Base-by-base conservation (phyloP, 1,140 invertebrate genomes). In the Drosophila pseudoobscura region DNA sequence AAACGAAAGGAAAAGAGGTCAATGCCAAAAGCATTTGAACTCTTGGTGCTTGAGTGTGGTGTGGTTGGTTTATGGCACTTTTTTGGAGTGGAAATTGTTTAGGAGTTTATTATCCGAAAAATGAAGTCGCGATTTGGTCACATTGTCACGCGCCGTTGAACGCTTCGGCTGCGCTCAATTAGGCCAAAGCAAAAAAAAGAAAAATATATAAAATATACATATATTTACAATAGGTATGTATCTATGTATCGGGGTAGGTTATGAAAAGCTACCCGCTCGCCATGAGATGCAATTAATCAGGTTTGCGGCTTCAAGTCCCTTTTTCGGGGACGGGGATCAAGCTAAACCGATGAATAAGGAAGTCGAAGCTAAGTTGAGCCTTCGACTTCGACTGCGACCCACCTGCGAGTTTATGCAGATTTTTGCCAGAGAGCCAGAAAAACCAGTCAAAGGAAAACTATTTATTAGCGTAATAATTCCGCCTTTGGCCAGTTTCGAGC, bases 1-100 rank as follows among this genome's bases (percentile, higher is more conserved):
- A 46, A 29, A 47, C 29, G 24, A 20, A 49, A 45, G 43, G 11
- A 59, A 87, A 87, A 62, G 83, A 77, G 82, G 82, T 87, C 82
- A 87, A 87, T 82, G 82, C 70, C 82, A 87, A 88, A 88, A 88
- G 75, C 82, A 75, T 88, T 82, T 87, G 83, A 87, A 88, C 82
- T 88, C 65, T 75, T 82, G 65, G 31, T 53, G 68, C 57, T 69
- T 68, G 45, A 57, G 45, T 69, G 51, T 39, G 31, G 62, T 17
- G 15, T 56, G 45, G 41, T 68, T n/a, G 31, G 54, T 17, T 50
- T 29, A 39, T 50, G 24, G 9, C 61, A 49, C 47, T 45, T 50
- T 59, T 58, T 74, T 31, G 13, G 39, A 53, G 39, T 71, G 47
- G 43, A 71, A 26, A 72, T 15, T 56, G 52, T 54, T 45, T 31